A percentile compares a stretch with the other conserved stretches of the same genome.
These are phyloP conservation scores for Lochmaea capreae DNA, from an alignment of 2,888 invertebrate genomes.

Conservation along the genomic window DNA sequence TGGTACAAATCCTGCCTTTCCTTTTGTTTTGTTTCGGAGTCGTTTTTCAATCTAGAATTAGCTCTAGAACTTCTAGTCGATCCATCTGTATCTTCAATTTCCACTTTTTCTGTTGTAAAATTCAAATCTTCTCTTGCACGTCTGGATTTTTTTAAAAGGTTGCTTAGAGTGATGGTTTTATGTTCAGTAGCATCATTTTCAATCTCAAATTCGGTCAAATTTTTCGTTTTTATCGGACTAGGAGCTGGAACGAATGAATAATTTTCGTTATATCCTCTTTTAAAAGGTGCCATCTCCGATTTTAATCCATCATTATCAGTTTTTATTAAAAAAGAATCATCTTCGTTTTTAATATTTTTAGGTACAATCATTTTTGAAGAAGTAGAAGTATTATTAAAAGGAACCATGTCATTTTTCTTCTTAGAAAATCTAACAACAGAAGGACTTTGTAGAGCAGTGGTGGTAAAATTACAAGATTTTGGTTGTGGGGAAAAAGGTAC, in stretches of 20 bases:
- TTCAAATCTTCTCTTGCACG: too few relatives aligned
- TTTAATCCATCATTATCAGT: too few relatives aligned
- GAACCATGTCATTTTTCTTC: background rate
- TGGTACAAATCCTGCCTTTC: conserved; percentile 43
- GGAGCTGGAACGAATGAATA: conserved; percentile 4
- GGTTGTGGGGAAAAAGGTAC: background rate
- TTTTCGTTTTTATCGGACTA: background rate
- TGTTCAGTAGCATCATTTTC: background rate
- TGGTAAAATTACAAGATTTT: background rate
- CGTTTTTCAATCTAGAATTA: background rate
- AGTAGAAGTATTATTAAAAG: background rate
- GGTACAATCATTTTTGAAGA: background rate
- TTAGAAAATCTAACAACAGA: background rate
- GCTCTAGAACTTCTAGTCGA: background rate
- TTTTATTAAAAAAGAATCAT: too few relatives aligned
- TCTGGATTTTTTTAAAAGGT: background rate
- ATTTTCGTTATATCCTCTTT: background rate
- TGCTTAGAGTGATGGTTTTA: background rate
- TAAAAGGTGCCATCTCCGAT: background rate
- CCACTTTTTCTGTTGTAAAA: too few relatives aligned
- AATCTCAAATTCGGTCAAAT: background rate
- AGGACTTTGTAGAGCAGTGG: background rate
- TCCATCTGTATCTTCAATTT: background rate
- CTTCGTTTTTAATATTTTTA: too few relatives aligned
- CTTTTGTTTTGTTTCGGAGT: background rate